Evolutionary conservation across 2,797 vertebrate genomes (phyloP), one percentile per base, ranked within the genome.

Genomic region (Characodon lateralis): DNA sequence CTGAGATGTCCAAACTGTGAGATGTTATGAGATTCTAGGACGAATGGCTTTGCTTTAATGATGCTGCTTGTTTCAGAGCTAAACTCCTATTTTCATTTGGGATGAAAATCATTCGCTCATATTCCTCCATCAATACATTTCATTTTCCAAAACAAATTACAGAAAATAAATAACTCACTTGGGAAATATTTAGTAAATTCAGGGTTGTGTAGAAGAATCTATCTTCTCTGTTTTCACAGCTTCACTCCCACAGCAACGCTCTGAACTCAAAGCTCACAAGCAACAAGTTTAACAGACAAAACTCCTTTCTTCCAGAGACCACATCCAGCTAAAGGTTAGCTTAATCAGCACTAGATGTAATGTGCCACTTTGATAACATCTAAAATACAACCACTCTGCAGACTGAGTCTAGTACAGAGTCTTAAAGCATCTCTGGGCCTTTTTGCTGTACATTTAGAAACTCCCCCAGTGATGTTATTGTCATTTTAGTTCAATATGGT

Each of bases 11-110:
- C 31, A 70, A 71, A 76, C 39, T n/a, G 65, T 76, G 10, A 43
- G 61, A 74, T 41, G 48, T 66, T 53, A 50, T 65, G 28, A 55
- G n/a, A 20, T 53, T 53, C 51, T 53, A 20, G 18, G 51, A 59
- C 12, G 26, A 2, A 2, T 5, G 12, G n/a, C 3, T 26, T 6
- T 48, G 41, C 41, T 78, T 80, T 58, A 50, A 73, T 74, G 68
- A 79, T 71, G 72, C 50, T 71, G 81, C 89, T 87, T 78, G 73
- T 76, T 77, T 78, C 68, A 74, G 66, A 79, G 78, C 55, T 26
- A 81, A 85, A 88, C 86, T 78, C 68, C 85, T 74, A 80, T 79
- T 84, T 85, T 70, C 73, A 68, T 85, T 79, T 77, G 50, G 76
- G 71, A 77, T 80, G 26, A 80, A 89, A 88, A 83, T 83, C 78